A percentile compares a stretch with the other conserved stretches of the same genome.
phyloP scores from a whole-genome alignment of 2,888 invertebrate species.

The Halictus quadricinctus region DNA sequence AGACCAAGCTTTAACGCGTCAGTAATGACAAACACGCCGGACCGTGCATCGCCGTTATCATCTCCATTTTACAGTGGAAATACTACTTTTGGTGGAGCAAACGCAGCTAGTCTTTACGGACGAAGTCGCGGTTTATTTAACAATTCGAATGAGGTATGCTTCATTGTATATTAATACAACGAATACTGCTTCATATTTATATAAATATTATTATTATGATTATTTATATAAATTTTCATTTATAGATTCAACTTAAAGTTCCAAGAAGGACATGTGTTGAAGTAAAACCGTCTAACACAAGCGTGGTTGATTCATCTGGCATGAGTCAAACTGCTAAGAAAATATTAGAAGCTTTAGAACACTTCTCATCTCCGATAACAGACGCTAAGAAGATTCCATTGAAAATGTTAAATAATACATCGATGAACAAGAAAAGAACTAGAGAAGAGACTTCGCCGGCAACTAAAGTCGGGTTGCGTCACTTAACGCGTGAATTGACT shows the following conservation, averaged over 20 bases:
- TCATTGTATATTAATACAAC: neutral
- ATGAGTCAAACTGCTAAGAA: conserved; percentile 90
- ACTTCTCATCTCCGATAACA: conserved; percentile 90
- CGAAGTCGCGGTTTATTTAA: conserved; percentile 72
- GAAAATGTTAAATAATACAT: conserved; percentile 75
- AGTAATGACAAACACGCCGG: conserved; percentile 82
- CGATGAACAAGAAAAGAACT: conserved; percentile 66
- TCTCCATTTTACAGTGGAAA: conserved; percentile 91
- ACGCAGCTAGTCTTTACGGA: conserved; percentile 77
- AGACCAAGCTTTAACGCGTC: conserved; percentile 84
- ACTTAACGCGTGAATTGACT: conserved; percentile 83
- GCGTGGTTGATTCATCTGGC: conserved; percentile 79
- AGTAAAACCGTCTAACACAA: conserved; percentile 82
- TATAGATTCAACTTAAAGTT: conserved; percentile 73
- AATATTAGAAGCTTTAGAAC: conserved; percentile 91
- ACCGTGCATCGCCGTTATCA: conserved; percentile 81
- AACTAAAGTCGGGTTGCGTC: conserved; percentile 77
- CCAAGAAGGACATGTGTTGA: conserved; percentile 81
- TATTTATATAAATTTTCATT: conserved; percentile 2
- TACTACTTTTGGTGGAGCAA: conserved; percentile 90
- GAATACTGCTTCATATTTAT: neutral
- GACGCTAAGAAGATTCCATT: conserved; percentile 91
- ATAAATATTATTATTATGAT: neutral
- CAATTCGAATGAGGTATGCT: conserved; percentile 70
- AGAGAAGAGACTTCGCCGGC: conserved; percentile 67